Evolutionary conservation across 2,797 vertebrate genomes (phyloP).

Genomic region (Myoxocephalus aenaeus): DNA sequence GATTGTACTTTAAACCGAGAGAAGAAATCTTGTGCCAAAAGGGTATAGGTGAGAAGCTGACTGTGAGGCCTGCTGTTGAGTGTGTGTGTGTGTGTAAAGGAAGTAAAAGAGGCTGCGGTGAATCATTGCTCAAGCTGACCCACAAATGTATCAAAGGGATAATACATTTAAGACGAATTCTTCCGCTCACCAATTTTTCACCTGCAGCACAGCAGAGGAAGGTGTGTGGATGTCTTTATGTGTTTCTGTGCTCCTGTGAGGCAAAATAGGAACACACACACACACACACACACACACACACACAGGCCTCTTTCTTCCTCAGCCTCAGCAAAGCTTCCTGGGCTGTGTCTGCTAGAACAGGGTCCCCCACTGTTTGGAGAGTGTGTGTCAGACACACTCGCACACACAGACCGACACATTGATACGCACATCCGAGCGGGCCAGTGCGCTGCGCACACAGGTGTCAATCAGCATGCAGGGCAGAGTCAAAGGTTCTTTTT

Average conservation of each 20-base stretch:
- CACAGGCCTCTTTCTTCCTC: conserved; percentile 77
- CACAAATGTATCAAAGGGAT: conserved; percentile 57
- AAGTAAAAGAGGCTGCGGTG: conserved; percentile 26
- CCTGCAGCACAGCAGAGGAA: conserved; percentile 56
- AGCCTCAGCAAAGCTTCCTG: conserved; percentile 73
- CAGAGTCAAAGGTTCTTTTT: conserved; percentile 70
- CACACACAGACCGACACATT: conserved; percentile 69
- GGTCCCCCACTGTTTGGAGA: conserved; percentile 71
- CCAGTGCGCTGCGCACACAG: conserved; percentile 61
- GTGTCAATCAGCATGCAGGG: conserved; percentile 80
- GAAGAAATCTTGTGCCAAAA: neutral
- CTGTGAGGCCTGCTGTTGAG: conserved; percentile 19
- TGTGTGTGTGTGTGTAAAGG: neutral
- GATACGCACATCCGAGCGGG: conserved; percentile 67
- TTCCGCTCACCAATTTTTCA: conserved; percentile 52
- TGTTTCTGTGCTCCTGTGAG: conserved; percentile 39
- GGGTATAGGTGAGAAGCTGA: neutral
- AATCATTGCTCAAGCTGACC: conserved; percentile 56
- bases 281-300: conserved; percentile 45
- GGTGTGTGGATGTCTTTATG: conserved; percentile 37
- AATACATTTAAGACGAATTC: conserved; percentile 36
- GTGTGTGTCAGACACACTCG: conserved; percentile 55
- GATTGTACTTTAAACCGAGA: neutral
- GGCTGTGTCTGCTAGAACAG: conserved; percentile 74
- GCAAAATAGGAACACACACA: conserved; percentile 13